Evolutionary conservation across 2,113 vertebrate genomes (phyloP).

Genomic region (Lichenostomus cassidix): DNA sequence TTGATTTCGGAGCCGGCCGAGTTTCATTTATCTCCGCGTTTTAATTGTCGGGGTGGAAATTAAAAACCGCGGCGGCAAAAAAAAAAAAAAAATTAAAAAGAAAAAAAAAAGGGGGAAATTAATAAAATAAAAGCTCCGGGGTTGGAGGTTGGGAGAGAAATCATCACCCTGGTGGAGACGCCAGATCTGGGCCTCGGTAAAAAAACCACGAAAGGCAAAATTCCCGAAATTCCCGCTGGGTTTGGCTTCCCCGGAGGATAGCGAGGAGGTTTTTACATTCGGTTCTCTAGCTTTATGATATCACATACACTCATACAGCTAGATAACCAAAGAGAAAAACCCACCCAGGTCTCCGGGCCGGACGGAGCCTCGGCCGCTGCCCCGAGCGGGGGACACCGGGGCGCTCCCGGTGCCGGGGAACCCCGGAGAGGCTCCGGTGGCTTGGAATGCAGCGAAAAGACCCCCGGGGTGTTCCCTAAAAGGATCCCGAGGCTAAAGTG

Average conservation of each 20-base stretch:
- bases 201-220: neutral
- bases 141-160: neutral
- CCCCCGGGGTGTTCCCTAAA: rapidly evolving
- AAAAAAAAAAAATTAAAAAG: too few species aligned
- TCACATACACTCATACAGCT: constrained; percentile 98
- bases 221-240: neutral
- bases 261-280: constrained; percentile 91
- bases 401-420: neutral
- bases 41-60: constrained; percentile 4
- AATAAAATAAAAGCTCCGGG: neutral
- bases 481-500: rapidly evolving
- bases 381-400: rapidly evolving
- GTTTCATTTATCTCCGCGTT: neutral
- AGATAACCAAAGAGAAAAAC: constrained; percentile 99
- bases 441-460: rapidly evolving
- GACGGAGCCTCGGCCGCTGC: neutral
- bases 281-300: constrained; percentile 99
- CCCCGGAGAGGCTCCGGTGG: neutral
- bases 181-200: neutral
- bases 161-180: neutral
- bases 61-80: neutral
- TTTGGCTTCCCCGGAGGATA: neutral
- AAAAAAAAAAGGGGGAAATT: neutral
- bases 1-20: neutral
- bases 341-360: constrained; percentile 68